These are phyloP conservation scores for Zygogramma bicolorata DNA, from an alignment of 2,888 invertebrate species.

Conservation along the genomic window DNA sequence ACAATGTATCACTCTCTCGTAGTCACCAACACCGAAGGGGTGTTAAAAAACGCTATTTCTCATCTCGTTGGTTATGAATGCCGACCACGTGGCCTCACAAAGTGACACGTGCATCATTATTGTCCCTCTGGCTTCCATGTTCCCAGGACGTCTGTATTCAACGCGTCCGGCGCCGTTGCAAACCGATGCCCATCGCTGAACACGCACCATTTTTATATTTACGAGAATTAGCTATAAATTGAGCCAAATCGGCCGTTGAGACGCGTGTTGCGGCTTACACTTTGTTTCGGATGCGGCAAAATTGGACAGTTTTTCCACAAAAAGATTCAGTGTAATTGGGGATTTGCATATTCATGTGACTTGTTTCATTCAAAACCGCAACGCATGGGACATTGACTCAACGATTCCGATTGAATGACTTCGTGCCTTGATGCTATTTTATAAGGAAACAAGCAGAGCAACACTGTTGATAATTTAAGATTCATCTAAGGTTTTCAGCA, in stretches of 20 bases:
- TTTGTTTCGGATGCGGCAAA: slow-evolving; percentile 38
- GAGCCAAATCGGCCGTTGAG: slow-evolving; percentile 63
- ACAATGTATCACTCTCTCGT: slow-evolving; percentile 31
- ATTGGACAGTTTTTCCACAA: slow-evolving; percentile 33
- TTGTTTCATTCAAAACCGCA: not conserved
- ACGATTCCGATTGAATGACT: no score
- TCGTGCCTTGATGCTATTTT: no score
- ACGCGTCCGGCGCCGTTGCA: slow-evolving; percentile 57
- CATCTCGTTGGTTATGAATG: slow-evolving; percentile 64
- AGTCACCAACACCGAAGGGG: slow-evolving; percentile 51
- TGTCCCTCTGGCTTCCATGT: slow-evolving; percentile 61
- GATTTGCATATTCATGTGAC: slow-evolving; percentile 41
- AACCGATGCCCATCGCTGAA: slow-evolving; percentile 44
- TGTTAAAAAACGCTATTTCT: slow-evolving; percentile 66
- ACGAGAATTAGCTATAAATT: slow-evolving; percentile 67
- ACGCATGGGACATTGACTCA: no score
- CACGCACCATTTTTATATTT: slow-evolving; percentile 63
- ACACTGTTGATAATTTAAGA: no score
- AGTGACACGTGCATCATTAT: slow-evolving; percentile 62
- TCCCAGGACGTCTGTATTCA: slow-evolving; percentile 54
- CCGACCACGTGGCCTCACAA: slow-evolving; percentile 62
- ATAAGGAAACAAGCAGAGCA: no score
- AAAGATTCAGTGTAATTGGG: slow-evolving; percentile 37
- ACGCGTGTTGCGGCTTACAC: slow-evolving; percentile 64
- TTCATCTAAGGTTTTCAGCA: no score